Evolutionary conservation across 2,888 invertebrate genomes (phyloP).

Genomic region (Paralinhomoeus sp.): DNA sequence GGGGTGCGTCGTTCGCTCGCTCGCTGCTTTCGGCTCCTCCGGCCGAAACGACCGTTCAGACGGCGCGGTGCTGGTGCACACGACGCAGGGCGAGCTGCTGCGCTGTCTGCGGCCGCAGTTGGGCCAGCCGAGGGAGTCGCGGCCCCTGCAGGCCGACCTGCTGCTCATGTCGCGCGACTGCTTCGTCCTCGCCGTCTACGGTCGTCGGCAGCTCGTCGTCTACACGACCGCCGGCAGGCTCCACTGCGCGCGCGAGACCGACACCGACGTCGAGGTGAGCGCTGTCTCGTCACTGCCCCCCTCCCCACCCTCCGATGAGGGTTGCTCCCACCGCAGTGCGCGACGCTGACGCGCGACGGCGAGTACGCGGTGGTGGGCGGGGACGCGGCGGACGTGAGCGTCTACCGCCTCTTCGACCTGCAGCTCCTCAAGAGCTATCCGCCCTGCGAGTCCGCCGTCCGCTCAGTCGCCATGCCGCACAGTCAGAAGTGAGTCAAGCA

Average conservation of each 20-base stretch:
- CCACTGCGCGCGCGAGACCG: neutral
- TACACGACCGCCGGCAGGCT: conserved; percentile 16
- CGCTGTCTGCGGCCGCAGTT: conserved; percentile 52
- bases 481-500: conserved; percentile 66
- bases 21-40: neutral
- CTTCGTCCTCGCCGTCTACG: conserved; percentile 70
- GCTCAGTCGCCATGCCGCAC: conserved; percentile 74
- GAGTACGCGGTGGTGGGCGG: conserved; percentile 96
- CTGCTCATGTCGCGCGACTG: conserved; percentile 63
- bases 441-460: conserved; percentile 62
- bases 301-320: no score
- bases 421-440: conserved; percentile 92
- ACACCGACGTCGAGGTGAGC: no score
- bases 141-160: neutral
- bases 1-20: conserved; percentile 29
- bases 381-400: conserved; percentile 85
- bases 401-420: conserved; percentile 90
- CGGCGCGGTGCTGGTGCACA: conserved; percentile 88
- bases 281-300: no score
- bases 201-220: conserved; percentile 11
- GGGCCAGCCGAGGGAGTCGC: neutral
- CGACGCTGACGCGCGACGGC: conserved; percentile 64
- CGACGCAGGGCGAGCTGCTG: conserved; percentile 82
- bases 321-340: neutral
- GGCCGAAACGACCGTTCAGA: conserved; percentile 34